Percentiles rank a stretch among this genome's conserved stretches.
phyloP scores from a whole-genome alignment of 2,113 vertebrate genomes.

The Charadrius vociferus region DNA sequence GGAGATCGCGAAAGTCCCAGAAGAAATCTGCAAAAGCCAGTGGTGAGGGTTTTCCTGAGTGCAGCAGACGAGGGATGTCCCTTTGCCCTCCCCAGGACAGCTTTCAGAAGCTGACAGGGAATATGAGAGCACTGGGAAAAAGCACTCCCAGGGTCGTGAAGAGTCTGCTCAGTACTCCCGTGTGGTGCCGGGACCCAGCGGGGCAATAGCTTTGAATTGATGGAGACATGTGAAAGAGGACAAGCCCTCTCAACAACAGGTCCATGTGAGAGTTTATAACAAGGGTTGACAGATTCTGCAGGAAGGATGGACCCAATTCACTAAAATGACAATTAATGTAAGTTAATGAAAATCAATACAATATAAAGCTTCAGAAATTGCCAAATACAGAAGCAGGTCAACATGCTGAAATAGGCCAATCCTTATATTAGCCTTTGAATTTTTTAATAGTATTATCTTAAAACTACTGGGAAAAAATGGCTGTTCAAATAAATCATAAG shows the following conservation, averaged over 20 bases:
- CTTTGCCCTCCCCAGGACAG: not conserved
- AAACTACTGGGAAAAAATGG: no score
- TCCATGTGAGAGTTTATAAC: not conserved
- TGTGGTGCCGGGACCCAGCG: not conserved
- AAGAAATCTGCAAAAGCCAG: not conserved
- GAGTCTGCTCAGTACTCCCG: not conserved
- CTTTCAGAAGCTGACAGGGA: not conserved
- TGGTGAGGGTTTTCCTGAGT: not conserved
- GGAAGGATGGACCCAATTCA: not conserved
- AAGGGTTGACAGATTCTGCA: not conserved
- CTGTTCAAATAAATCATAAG: no score
- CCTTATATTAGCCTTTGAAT: not conserved
- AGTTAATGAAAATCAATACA: not conserved
- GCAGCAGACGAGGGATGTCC: not conserved
- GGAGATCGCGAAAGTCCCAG: not conserved
- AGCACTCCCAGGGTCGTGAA: rapidly evolving
- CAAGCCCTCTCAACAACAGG: no score
- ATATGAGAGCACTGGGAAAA: not conserved
- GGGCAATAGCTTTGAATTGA: not conserved
- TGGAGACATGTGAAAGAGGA: not conserved
- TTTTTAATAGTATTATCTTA: no score
- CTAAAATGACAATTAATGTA: not conserved
- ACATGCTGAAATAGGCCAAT: not conserved
- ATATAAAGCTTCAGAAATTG: not conserved
- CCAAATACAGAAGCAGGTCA: not conserved